A percentile compares a stretch with the other conserved stretches of the same genome.
These are phyloP conservation scores for Pocillopora damicornis DNA, from an alignment of 64 coral and sea anemone species.

Conservation along the genomic window DNA sequence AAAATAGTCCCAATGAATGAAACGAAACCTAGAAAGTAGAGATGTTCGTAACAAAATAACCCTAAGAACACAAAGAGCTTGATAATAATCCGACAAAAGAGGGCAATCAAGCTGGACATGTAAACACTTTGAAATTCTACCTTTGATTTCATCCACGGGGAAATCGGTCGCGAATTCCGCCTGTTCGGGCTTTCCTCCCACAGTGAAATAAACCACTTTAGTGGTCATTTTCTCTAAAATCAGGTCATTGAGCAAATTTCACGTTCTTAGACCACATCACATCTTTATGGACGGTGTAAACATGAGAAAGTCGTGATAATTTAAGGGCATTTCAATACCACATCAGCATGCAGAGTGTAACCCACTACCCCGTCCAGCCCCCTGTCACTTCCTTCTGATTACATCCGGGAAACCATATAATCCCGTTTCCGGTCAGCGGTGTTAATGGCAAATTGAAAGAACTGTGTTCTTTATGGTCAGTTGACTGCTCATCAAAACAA, in stretches of 20 bases:
- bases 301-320: neutral
- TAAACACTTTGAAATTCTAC: constrained; percentile 22
- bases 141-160: constrained; percentile 88
- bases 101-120: neutral
- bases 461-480: constrained; percentile 16
- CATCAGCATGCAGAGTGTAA: too few species aligned
- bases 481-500: neutral
- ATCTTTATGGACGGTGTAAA: neutral
- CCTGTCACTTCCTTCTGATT: constrained; percentile 5
- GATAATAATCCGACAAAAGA: neutral
- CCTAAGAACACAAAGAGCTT: neutral
- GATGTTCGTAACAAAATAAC: neutral
- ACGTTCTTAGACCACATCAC: neutral
- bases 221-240: constrained; percentile 57
- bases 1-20: neutral
- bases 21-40: neutral
- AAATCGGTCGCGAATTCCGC: constrained; percentile 77
- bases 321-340: neutral
- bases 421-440: neutral
- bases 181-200: constrained; percentile 75
- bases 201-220: constrained; percentile 87
- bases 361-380: neutral
- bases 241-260: constrained; percentile 7
- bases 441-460: neutral
- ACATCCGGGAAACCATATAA: neutral